These are phyloP conservation scores for Chionodraco myersi DNA, from an alignment of 2,113 vertebrate species.

Conservation along the genomic window DNA sequence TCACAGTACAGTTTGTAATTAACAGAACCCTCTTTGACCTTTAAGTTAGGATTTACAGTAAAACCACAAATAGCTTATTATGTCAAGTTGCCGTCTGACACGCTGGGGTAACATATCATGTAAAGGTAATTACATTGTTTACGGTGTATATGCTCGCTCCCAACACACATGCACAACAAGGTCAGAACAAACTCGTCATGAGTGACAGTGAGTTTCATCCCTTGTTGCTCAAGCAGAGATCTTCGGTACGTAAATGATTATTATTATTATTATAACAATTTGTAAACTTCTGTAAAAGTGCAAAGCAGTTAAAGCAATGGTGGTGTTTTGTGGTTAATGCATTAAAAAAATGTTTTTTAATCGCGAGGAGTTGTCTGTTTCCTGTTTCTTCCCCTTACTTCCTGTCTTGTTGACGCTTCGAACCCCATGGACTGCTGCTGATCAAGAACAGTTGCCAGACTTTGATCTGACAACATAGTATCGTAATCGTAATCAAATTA, in stretches of 20 bases:
- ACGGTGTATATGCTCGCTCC: background rate
- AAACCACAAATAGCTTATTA: slow-evolving; percentile 27
- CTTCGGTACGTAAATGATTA: too few species aligned
- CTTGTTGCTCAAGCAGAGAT: background rate
- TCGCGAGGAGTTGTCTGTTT: too few species aligned
- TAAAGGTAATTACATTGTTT: background rate
- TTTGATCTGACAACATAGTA: too few species aligned
- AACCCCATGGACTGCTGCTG: too few species aligned
- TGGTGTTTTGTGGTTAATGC: background rate
- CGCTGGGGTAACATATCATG: background rate
- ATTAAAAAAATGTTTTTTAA: too few species aligned
- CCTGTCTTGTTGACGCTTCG: too few species aligned
- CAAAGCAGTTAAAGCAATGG: background rate
- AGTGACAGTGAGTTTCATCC: background rate
- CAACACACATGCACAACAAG: background rate
- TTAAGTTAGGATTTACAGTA: slow-evolving; percentile 60
- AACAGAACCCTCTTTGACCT: slow-evolving; percentile 65
- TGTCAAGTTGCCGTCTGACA: background rate
- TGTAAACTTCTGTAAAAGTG: background rate
- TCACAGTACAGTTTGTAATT: slow-evolving; percentile 66
- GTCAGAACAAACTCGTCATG: background rate
- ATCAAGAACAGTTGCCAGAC: too few species aligned
- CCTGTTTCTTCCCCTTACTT: too few species aligned
- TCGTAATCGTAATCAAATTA: too few species aligned
- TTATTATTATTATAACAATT: too few species aligned